These are phyloP conservation scores for Acrocephalus kingi DNA, from an alignment of 2,113 vertebrate species.

Conservation along the genomic window DNA sequence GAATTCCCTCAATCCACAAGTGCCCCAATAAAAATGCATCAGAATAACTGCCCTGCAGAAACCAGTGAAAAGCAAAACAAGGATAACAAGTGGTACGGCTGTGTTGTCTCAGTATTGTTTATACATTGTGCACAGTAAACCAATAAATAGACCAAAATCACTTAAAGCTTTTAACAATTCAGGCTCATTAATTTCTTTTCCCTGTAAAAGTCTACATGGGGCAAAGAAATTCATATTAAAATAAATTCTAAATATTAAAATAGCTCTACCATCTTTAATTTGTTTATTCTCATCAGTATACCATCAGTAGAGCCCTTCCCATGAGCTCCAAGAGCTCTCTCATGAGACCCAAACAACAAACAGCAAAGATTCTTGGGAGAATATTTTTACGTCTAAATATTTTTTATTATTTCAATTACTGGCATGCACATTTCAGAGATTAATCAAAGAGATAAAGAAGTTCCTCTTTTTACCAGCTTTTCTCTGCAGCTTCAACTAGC, in stretches of 20 bases:
- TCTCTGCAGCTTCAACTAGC: conserved; percentile 65
- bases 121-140: background rate
- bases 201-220: background rate
- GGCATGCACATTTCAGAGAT: conserved; percentile 46
- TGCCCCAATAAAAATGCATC: background rate
- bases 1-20: background rate
- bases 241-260: conserved; percentile 50
- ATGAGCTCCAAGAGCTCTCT: conserved; percentile 58
- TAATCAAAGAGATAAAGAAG: conserved; percentile 49
- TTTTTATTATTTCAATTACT: conserved; percentile 72
- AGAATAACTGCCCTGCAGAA: background rate
- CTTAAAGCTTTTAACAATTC: background rate
- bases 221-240: background rate
- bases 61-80: background rate
- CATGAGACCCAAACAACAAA: conserved; percentile 38
- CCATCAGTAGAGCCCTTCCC: conserved; percentile 56
- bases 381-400: conserved; percentile 61
- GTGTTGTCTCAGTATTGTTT: background rate
- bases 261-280: conserved; percentile 17
- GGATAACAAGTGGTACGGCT: background rate
- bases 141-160: background rate
- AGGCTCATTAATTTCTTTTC: background rate
- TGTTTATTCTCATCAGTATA: conserved; percentile 27
- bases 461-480: conserved; percentile 15
- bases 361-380: conserved; percentile 55